A percentile compares a stretch with the other conserved stretches of the same genome.
Evolutionary conservation across 2,113 vertebrate genomes (phyloP).

Genomic region (Natator depressus): DNA sequence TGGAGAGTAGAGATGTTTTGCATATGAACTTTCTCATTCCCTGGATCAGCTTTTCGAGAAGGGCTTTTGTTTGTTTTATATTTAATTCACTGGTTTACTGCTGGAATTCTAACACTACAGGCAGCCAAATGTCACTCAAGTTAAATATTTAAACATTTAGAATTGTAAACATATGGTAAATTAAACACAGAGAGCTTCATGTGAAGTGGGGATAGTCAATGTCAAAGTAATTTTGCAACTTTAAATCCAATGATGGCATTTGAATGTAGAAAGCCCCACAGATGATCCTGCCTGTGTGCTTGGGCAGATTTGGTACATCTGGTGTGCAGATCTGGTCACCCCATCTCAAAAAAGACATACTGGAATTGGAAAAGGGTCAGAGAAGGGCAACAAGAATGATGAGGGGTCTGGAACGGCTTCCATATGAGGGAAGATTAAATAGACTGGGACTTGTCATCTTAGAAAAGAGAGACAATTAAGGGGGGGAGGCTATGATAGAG

Average conservation of each 20-base stretch:
- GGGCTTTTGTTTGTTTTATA: neutral
- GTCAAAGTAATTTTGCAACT: neutral
- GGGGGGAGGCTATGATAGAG: neutral
- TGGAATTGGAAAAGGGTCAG: neutral
- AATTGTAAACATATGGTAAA: neutral
- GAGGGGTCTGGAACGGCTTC: neutral
- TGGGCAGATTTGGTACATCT: neutral
- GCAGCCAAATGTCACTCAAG: neutral
- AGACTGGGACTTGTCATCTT: neutral
- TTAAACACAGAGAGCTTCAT: neutral
- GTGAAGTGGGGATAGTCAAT: neutral
- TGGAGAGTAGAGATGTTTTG: neutral
- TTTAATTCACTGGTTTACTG: neutral
- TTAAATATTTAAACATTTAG: neutral
- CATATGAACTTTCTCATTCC: neutral
- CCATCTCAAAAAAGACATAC: neutral
- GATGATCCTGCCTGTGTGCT: neutral
- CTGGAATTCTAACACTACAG: neutral
- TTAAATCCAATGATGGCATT: too few relatives aligned
- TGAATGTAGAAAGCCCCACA: fast-evolving
- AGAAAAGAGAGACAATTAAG: neutral
- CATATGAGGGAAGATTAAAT: neutral
- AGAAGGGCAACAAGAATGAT: neutral
- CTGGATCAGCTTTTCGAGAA: neutral
- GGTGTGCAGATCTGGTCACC: neutral